Base-by-base conservation (phyloP, 2,797 vertebrate species). In the Gephyroberyx darwinii region DNA sequence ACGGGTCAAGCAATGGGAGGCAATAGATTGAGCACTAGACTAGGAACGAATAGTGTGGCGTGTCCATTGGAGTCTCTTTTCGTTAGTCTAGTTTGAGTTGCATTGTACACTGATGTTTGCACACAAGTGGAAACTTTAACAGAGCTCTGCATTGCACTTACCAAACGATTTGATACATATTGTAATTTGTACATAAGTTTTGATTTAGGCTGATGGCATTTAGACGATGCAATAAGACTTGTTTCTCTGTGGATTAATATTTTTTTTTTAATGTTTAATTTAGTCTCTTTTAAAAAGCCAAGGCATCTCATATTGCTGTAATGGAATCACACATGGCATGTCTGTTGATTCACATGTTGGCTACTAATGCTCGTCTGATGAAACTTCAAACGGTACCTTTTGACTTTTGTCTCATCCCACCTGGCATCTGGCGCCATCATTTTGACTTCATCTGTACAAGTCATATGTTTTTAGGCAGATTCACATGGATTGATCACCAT, bases 181-280 rank as follows among this genome's bases (percentile, higher is more conserved):
- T 87, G 80, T 90, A 61, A 85, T 85, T 88, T 92, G 82, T 92
- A 83, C 65, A 88, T 85, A 82, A 22, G 82, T 77, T 86, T 88
- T 85, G 31, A 81, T 92, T 88, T 87, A 83, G 82, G 75, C 83
- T 85, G 75, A 89, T 77, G 74, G 89, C 91, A 93, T 92, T 93
- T 91, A 92, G 85, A 87, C 75, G 72, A 92, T 90, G 93, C 93
- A 94, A 94, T 94, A 93, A 93, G 80, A 90, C 66, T 79, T 81
- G 84, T 89, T 89, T 71, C 60, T 87, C 55, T 63, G 71, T 84
- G 78, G 61, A 69, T 86, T 74, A 74, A 50, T 75, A 37, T 86
- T 88, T 84, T 74, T 73, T 84, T 70, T 90, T 14, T 45, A 13
- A 4, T 41, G 39, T 43, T 12, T 66, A 37, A 61, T 63, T 72